These are phyloP conservation scores for Stenurella melanura DNA, from an alignment of 2,888 invertebrate species.

Conservation along the genomic window DNA sequence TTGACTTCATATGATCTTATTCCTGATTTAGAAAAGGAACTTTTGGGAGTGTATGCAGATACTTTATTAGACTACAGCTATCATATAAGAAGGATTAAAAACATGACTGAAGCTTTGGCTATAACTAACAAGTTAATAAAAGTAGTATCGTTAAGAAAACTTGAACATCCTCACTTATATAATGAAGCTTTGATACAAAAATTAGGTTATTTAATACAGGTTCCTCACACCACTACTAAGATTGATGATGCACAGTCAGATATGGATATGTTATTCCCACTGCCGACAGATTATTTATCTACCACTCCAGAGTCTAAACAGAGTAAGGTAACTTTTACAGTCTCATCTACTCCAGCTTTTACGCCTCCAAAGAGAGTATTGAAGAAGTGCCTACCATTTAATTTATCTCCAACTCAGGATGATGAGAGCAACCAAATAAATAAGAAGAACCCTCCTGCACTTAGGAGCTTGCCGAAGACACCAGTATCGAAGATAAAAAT, in stretches of 20 bases:
- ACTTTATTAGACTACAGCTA: conserved; percentile 59
- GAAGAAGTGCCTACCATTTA: conserved; percentile 46
- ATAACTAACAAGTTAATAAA: conserved; percentile 54
- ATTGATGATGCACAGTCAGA: background rate
- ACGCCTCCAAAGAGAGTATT: conserved; percentile 38
- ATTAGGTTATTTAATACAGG: conserved; percentile 50
- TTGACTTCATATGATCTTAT: conserved; percentile 45
- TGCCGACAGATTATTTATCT: conserved; percentile 1
- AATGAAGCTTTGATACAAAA: conserved; percentile 59
- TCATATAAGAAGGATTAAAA: conserved; percentile 49
- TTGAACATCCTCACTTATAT: conserved; percentile 57
- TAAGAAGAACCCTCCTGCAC: conserved; percentile 16
- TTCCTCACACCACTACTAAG: conserved; percentile 14
- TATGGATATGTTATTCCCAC: background rate
- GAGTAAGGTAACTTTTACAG: conserved; percentile 44
- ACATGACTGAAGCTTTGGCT: conserved; percentile 52
- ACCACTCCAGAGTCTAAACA: conserved; percentile 52
- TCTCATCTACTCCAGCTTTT: conserved; percentile 30
- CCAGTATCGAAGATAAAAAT: conserved; percentile 45
- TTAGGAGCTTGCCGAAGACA: conserved; percentile 33
- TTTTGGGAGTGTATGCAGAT: conserved; percentile 51
- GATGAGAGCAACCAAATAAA: background rate
- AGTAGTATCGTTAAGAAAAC: conserved; percentile 52
- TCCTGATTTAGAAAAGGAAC: conserved; percentile 50
- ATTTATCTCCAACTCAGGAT: conserved; percentile 37